These are phyloP conservation scores for Takifugu rubripes DNA, from an alignment of 2,797 vertebrate species.

Conservation along the genomic window DNA sequence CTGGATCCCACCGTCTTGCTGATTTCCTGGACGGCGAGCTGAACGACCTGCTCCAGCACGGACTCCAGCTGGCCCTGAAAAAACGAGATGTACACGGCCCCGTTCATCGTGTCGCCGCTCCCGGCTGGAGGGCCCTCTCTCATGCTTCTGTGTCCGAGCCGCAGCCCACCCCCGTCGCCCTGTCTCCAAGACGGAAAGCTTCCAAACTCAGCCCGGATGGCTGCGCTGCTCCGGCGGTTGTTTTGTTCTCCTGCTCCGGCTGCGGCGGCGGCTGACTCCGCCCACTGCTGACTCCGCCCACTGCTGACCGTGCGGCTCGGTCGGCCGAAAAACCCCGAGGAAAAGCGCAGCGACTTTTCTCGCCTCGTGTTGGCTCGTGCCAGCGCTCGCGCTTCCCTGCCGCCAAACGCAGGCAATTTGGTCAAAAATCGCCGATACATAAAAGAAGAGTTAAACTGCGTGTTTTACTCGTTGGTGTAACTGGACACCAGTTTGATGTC, in stretches of 20 bases:
- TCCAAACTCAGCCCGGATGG: slow-evolving; percentile 2
- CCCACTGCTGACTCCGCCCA: slow-evolving; percentile 42
- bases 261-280: slow-evolving; percentile 17
- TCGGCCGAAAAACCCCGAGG: slow-evolving; percentile 47
- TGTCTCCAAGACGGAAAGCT: slow-evolving; percentile 24
- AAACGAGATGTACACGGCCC: slow-evolving; percentile 80
- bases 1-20: slow-evolving; percentile 75
- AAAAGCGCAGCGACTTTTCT: slow-evolving; percentile 51
- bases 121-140: slow-evolving; percentile 49
- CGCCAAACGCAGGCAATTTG: slow-evolving; percentile 5
- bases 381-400: slow-evolving; percentile 19
- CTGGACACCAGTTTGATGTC: too few species aligned
- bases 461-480: too few species aligned
- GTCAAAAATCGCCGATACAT: too few species aligned
- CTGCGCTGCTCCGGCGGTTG: neutral
- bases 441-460: too few species aligned
- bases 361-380: slow-evolving; percentile 32
- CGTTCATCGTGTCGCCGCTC: slow-evolving; percentile 73
- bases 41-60: slow-evolving; percentile 79
- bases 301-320: slow-evolving; percentile 14
- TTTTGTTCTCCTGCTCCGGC: neutral
- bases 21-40: slow-evolving; percentile 80
- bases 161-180: slow-evolving; percentile 27
- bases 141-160: slow-evolving; percentile 56
- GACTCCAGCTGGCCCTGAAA: slow-evolving; percentile 83